Evolutionary conservation across 2,888 invertebrate genomes (phyloP).

Genomic region (Ptychoptera albimana): DNA sequence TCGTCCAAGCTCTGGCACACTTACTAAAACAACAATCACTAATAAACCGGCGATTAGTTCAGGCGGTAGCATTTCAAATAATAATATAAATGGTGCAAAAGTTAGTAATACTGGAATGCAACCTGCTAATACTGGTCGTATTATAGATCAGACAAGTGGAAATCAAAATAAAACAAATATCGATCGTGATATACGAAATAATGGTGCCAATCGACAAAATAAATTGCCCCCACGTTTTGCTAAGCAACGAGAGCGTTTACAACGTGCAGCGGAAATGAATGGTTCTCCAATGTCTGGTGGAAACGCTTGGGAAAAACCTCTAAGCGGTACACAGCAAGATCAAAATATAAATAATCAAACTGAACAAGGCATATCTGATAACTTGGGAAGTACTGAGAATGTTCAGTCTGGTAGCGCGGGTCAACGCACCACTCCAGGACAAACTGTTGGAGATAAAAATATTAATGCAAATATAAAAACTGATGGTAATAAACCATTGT

Average conservation of each 20-base stretch:
- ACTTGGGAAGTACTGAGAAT: not conserved
- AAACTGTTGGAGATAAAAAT: conserved; percentile 24
- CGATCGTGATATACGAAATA: conserved; percentile 27
- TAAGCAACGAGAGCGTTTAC: conserved; percentile 47
- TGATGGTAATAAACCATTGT: conserved; percentile 22
- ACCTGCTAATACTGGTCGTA: too few relatives aligned
- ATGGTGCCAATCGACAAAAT: conserved; percentile 31
- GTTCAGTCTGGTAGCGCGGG: conserved; percentile 22
- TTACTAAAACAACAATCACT: too few relatives aligned
- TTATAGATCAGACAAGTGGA: conserved; percentile 34
- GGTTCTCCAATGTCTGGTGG: conserved; percentile 34
- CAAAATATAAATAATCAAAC: not conserved
- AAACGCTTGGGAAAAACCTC: conserved; percentile 78
- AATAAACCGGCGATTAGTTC: too few relatives aligned
- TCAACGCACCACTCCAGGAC: not conserved
- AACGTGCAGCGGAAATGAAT: conserved; percentile 15
- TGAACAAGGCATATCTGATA: not conserved
- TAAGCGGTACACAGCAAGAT: conserved; percentile 31
- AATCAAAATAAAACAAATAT: conserved; percentile 6
- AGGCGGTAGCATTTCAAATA: too few relatives aligned
- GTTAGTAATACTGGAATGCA: too few relatives aligned
- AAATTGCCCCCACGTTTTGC: conserved; percentile 64
- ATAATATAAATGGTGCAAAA: too few relatives aligned
- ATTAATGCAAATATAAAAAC: conserved; percentile 17
- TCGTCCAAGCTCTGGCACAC: too few relatives aligned